These are phyloP conservation scores for Diplodus sargus DNA, from an alignment of 2,797 vertebrate species.

Conservation along the genomic window DNA sequence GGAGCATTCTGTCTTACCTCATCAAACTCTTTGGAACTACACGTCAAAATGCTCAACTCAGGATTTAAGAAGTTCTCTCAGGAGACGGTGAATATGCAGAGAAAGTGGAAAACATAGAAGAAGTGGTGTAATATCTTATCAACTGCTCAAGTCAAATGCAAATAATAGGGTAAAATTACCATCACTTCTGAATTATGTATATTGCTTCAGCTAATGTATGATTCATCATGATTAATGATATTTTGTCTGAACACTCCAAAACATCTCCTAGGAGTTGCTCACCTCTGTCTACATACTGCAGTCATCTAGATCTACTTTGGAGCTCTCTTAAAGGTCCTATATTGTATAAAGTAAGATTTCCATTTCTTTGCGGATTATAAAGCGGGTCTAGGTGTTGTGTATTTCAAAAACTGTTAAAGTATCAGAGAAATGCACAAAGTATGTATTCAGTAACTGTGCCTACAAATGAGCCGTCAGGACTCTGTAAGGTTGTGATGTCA, in stretches of 20 bases:
- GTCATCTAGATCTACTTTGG: neutral
- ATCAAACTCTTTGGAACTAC: neutral
- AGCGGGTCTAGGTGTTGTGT: too few species aligned
- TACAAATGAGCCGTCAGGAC: too few species aligned
- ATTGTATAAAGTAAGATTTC: too few species aligned
- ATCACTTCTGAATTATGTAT: neutral
- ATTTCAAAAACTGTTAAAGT: too few species aligned
- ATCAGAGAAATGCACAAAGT: too few species aligned
- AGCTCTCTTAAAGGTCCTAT: neutral
- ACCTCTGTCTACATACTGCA: neutral
- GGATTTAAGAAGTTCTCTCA: neutral
- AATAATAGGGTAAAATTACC: conserved; percentile 5
- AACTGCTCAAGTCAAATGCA: conserved; percentile 14
- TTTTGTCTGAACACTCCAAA: conserved; percentile 1
- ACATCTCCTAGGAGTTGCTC: neutral
- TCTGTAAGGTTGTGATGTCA: too few species aligned
- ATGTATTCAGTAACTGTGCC: too few species aligned
- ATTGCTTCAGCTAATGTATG: neutral
- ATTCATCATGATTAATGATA: neutral
- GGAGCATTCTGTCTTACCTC: neutral
- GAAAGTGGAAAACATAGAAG: neutral
- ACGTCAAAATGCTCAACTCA: neutral
- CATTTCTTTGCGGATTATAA: too few species aligned
- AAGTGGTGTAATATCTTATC: neutral
- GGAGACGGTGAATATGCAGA: neutral